Conservation (phyloP, 1,140 invertebrate species). For the Pseudoatta argentina region DNA sequence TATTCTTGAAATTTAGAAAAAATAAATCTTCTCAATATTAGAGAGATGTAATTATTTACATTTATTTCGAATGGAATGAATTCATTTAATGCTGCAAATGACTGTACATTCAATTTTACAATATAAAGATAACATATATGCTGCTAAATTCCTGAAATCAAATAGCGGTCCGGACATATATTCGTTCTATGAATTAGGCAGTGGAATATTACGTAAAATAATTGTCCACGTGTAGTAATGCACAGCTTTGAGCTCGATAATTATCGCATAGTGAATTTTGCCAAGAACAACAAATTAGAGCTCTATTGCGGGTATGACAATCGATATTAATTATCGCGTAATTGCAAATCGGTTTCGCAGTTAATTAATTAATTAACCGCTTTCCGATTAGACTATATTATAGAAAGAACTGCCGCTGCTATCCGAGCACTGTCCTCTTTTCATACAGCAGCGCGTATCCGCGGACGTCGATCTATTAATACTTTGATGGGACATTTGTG, state of each 20-base stretch:
- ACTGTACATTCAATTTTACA: neutral
- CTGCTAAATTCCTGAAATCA: neutral
- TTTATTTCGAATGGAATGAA: neutral
- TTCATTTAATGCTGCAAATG: neutral
- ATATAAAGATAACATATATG: neutral
- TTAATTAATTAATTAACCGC: slow-evolving; percentile 60
- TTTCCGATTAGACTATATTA: slow-evolving; percentile 16
- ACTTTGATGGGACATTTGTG: slow-evolving; percentile 12
- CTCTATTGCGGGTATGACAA: slow-evolving; percentile 40
- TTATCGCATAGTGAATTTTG: slow-evolving; percentile 46
- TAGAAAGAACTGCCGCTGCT: slow-evolving; percentile 18
- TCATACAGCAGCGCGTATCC: neutral
- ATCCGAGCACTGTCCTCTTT: neutral
- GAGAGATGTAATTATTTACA: neutral
- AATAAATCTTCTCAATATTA: neutral
- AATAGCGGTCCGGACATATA: neutral
- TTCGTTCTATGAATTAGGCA: slow-evolving; percentile 17
- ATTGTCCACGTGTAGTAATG: neutral
- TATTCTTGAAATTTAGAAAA: neutral
- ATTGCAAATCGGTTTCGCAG: slow-evolving; percentile 29
- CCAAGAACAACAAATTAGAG: slow-evolving; percentile 39
- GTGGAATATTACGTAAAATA: slow-evolving; percentile 31
- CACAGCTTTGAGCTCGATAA: slow-evolving; percentile 50
- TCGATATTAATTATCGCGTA: slow-evolving; percentile 52
- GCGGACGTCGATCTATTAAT: slow-evolving; percentile 39